Evolutionary conservation across 35 echinoderm and acorn worm species (phyloP).

Genomic region (Holothuria glaberrima): DNA sequence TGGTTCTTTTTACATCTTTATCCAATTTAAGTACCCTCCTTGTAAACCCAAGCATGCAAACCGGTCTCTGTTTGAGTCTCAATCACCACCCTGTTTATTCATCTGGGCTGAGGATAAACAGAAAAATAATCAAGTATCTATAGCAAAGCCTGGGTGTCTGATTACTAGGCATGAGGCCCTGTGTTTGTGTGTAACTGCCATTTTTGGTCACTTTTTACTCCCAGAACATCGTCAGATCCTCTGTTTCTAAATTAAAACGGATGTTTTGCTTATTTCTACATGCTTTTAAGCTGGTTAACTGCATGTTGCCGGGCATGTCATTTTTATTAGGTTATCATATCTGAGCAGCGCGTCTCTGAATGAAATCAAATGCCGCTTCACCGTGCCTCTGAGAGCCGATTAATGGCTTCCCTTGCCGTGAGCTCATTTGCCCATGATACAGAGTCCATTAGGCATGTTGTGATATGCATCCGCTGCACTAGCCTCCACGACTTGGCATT

Average conservation of each 20-base stretch:
- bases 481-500: constrained; percentile 5
- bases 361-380: constrained; percentile 63
- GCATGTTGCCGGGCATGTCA: constrained; percentile 64
- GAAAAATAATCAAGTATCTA: constrained; percentile 56
- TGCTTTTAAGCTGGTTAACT: constrained; percentile 69
- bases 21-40: constrained; percentile 39
- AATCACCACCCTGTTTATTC: constrained; percentile 62
- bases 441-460: constrained; percentile 67
- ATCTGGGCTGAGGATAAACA: constrained; percentile 47
- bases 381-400: constrained; percentile 61
- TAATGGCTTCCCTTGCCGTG: constrained; percentile 51
- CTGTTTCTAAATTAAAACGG: constrained; percentile 66
- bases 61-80: constrained; percentile 21
- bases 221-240: constrained; percentile 48
- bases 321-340: constrained; percentile 72
- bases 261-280: constrained; percentile 69
- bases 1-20: constrained; percentile 56
- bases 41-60: constrained; percentile 14
- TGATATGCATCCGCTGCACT: constrained; percentile 43
- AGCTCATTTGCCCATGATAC: constrained; percentile 70
- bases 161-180: constrained; percentile 50
- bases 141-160: constrained; percentile 51
- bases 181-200: constrained; percentile 63
- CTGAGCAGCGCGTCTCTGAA: constrained; percentile 44
- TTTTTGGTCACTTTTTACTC: constrained; percentile 57